These are phyloP conservation scores for Echinometra lucunter DNA, from an alignment of 53 echinoderm and acorn worm species.

Conservation along the genomic window DNA sequence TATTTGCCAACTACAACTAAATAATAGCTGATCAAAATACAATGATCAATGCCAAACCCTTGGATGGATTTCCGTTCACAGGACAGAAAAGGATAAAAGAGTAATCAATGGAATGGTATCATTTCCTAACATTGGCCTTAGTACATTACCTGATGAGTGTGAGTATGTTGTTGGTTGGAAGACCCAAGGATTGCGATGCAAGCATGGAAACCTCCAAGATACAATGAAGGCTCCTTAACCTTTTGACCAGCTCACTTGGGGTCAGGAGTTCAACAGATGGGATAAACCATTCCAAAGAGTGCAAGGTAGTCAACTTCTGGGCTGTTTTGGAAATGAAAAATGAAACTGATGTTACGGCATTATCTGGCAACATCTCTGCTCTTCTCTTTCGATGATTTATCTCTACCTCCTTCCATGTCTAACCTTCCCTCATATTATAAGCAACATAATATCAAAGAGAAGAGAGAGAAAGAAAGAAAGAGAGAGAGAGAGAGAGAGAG, in stretches of 20 bases:
- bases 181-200: slow-evolving; percentile 72
- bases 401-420: neutral
- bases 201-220: slow-evolving; percentile 79
- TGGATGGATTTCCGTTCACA: no score
- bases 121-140: neutral
- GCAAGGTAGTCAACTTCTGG: slow-evolving; percentile 75
- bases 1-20: no score
- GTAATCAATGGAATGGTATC: neutral
- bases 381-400: neutral
- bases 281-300: slow-evolving; percentile 78
- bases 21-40: no score
- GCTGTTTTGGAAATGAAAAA: slow-evolving; percentile 25
- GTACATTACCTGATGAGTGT: slow-evolving; percentile 78
- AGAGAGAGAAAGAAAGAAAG: no score
- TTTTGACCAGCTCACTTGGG: slow-evolving; percentile 69
- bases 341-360: neutral
- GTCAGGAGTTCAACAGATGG: slow-evolving; percentile 53
- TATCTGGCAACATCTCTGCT: neutral
- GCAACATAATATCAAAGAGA: no score
- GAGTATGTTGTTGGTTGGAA: slow-evolving; percentile 77
- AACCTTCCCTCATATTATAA: no score
- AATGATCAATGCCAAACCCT: no score
- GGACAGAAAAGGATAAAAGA: neutral
- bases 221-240: slow-evolving; percentile 75
- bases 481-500: no score